Base-by-base conservation (phyloP, 53 echinoderm and acorn worm genomes). In the Actinopyga echinites region DNA sequence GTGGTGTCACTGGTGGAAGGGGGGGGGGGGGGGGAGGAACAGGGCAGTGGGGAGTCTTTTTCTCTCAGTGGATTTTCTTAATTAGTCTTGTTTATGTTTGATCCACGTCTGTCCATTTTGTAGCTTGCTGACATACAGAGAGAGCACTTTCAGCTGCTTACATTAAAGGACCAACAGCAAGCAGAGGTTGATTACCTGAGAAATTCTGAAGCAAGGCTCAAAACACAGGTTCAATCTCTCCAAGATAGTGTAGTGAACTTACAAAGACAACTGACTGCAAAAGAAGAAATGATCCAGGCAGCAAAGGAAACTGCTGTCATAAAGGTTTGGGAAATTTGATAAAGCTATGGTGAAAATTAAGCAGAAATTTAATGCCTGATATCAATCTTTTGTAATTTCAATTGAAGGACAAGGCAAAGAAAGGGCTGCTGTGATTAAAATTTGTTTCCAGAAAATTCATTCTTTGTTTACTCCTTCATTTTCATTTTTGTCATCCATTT, bases 301-400 rank as follows among this genome's bases (percentile, higher is more conserved):
- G 88, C 89, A 30, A 99, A 99, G 83, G 94, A 99, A 79, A 89
- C 94, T 43, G 86, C 92, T 31, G 94, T 99, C 36, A 95, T 99
- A 36, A 99, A 99, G 92, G 99, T 94, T 55, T 24, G 56, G 49
- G 7, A 13, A 49, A 49, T n/a, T n/a, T n/a, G n/a, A n/a, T n/a
- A n/a, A n/a, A n/a, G n/a, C n/a, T n/a, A n/a, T n/a, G n/a, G n/a
- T n/a, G n/a, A n/a, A n/a, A n/a, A n/a, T n/a, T n/a, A n/a, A n/a
- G n/a, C n/a, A n/a, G n/a, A n/a, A n/a, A n/a, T n/a, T n/a, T n/a
- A n/a, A n/a, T n/a, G n/a, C n/a, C n/a, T n/a, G n/a, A n/a, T n/a
- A n/a, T n/a, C n/a, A n/a, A n/a, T n/a, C n/a, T n/a, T n/a, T n/a
- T n/a, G n/a, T n/a, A n/a, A n/a, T n/a, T n/a, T n/a, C n/a, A n/a